phyloP scores from a whole-genome alignment of 1,140 invertebrate species.

The Hetaerina americana region DNA sequence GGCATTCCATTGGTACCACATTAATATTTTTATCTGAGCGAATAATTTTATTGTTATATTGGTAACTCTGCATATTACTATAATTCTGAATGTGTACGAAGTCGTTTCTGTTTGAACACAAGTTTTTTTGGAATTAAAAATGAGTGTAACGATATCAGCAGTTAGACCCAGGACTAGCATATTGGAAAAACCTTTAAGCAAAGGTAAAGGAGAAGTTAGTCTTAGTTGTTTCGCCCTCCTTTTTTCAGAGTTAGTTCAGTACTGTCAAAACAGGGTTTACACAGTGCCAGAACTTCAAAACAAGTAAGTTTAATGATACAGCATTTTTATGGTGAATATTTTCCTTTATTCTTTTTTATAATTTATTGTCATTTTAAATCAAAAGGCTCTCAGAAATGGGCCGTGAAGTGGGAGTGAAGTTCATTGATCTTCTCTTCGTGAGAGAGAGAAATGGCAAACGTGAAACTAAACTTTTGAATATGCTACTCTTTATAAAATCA shows the following conservation, averaged over 20 bases:
- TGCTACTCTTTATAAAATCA: slow-evolving; percentile 90
- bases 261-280: slow-evolving; percentile 90
- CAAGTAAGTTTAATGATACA: slow-evolving; percentile 44
- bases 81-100: no score
- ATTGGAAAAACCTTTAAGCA: slow-evolving; percentile 80
- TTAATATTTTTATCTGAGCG: no score
- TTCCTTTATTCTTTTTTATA: not conserved
- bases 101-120: no score
- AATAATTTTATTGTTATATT: no score
- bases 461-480: slow-evolving; percentile 90
- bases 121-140: slow-evolving; percentile 1
- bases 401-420: slow-evolving; percentile 82
- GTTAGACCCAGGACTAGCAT: slow-evolving; percentile 62
- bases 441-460: slow-evolving; percentile 87
- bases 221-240: slow-evolving; percentile 87
- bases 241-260: slow-evolving; percentile 96
- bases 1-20: no score
- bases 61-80: no score
- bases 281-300: slow-evolving; percentile 90
- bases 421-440: slow-evolving; percentile 87
- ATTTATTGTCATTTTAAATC: slow-evolving; percentile 16
- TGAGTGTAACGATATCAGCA: slow-evolving; percentile 26
- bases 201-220: slow-evolving; percentile 83
- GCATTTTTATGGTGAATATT: not conserved
- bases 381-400: slow-evolving; percentile 83